Base-by-base conservation (phyloP, 1,140 invertebrate species). In the Drosophila nannoptera region DNA sequence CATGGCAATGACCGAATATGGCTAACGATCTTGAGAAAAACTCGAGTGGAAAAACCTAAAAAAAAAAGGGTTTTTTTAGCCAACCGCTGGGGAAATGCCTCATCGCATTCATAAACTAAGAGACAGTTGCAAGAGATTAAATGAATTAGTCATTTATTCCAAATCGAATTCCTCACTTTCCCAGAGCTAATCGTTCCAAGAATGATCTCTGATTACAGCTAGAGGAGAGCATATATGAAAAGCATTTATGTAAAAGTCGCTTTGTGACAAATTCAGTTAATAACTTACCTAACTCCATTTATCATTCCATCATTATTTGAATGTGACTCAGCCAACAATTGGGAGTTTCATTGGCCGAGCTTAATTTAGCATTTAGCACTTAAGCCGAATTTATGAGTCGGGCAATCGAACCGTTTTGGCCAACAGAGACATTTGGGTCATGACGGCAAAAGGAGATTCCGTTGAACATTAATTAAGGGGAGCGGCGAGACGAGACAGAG, bases 1-100 rank as follows among this genome's bases (percentile, higher is more conserved):
- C 77, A 71, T 86, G 80, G 80, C 80, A 83, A 86, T 83, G 80
- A 83, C 81, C 76, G 69, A 83, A 83, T 80, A 84, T 76, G 68
- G 49, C 55, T 45, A 61, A 59, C 53, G 32, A 65, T 70, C 52
- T 53, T 72, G 49, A 59, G 68, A 70, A 76, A 86, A 64, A 8
- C 14, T 55, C 59, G 7, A 12, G 29, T 40, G 9, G 49, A 32
- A 78, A 83, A 72, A 62, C 59, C 63, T 66, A 48, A 45, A 68
- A 75, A 55, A n/a, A n/a, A n/a, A n/a, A n/a, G n/a, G n/a, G n/a
- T n/a, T n/a, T n/a, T n/a, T n/a, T n/a, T n/a, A n/a, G n/a, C n/a
- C n/a, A n/a, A n/a, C n/a, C n/a, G n/a, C n/a, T n/a, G n/a, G n/a
- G n/a, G n/a, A n/a, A n/a, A n/a, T n/a, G n/a, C n/a, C n/a, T n/a